These are phyloP conservation scores for Mirza zaza DNA, from an alignment of 2,113 vertebrate genomes.

Conservation along the genomic window DNA sequence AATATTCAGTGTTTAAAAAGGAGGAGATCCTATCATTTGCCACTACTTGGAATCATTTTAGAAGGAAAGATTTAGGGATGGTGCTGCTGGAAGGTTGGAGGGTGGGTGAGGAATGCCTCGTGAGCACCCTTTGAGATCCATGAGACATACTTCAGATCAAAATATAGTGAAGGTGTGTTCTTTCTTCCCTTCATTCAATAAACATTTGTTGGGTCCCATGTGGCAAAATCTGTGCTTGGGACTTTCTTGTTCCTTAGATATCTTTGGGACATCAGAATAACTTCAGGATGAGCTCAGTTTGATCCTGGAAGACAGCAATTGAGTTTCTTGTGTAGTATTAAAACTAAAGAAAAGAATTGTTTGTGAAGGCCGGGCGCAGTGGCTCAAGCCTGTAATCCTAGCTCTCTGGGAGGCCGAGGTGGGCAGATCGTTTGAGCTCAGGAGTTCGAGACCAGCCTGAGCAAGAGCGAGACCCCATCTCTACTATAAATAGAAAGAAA, in stretches of 20 bases:
- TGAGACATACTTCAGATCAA: not conserved
- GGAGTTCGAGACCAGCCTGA: too few relatives aligned
- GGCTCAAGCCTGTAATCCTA: too few relatives aligned
- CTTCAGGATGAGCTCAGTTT: not conserved
- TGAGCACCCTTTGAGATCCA: not conserved
- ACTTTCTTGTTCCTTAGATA: not conserved
- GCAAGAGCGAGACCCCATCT: too few relatives aligned
- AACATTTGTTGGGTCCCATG: not conserved
- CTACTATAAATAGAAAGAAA: too few relatives aligned
- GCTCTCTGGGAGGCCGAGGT: too few relatives aligned
- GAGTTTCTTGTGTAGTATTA: not conserved
- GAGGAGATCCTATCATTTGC: not conserved
- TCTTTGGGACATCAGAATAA: not conserved
- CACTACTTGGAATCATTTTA: not conserved
- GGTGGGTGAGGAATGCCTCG: not conserved
- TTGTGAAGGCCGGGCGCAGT: too few relatives aligned
- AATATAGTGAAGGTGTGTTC: not conserved
- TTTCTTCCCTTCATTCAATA: not conserved
- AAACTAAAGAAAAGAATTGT: not conserved
- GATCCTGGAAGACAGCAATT: not conserved
- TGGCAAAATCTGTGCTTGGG: not conserved
- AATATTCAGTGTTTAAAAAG: not conserved
- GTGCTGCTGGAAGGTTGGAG: not conserved
- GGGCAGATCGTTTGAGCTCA: too few relatives aligned
- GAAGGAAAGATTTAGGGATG: not conserved